Base-by-base conservation (phyloP, 2,888 invertebrate species). In the Eupelmus urozonus region DNA sequence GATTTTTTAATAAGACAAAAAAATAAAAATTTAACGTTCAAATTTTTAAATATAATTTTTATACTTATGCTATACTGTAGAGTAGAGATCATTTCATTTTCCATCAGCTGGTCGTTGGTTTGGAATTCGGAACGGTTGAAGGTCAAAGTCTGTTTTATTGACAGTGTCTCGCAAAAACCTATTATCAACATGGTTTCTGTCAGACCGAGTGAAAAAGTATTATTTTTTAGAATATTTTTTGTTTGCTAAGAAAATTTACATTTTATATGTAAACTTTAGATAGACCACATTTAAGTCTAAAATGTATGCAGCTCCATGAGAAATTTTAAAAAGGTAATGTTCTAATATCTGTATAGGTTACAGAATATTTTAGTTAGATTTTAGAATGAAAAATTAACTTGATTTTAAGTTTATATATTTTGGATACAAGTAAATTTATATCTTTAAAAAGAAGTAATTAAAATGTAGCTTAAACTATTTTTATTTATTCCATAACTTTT, bases 131-230 rank as follows among this genome's bases (percentile, higher is more conserved):
- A 2, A 4, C 9, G 13, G 0, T 60, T 45, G 65, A 65, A 67
- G 55, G 60, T 72, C 62, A 59, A 55, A 66, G 62, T 66, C 23
- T 67, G 60, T 75, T 75, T 80, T 78, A 77, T 67, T 74, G 75
- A 75, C 78, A 69, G 34, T 71, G 23, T n/a, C 27, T 51, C 20
- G 11, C 16, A 60, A 40, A 72, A 55, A 49, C 25, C 18, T 16
- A 66, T 77, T 78, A 80, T 75, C 79, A 84, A 82, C 78, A 78
- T 82, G 76, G 74, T 75, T 81, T 82, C 79, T 85, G 84, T 82
- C 83, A 83, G 77, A 63, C 82, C 57, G 51, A 55, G 20, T 60
- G 34, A 18, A 65, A 75, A 66, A 71, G 49, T 60, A 67, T 45
- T 67, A 27, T 67, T 76, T 74, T 73, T 57, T 34, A 57, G 73